Base-by-base conservation (phyloP, 2,888 invertebrate species). In the Dascillus cervinus region DNA sequence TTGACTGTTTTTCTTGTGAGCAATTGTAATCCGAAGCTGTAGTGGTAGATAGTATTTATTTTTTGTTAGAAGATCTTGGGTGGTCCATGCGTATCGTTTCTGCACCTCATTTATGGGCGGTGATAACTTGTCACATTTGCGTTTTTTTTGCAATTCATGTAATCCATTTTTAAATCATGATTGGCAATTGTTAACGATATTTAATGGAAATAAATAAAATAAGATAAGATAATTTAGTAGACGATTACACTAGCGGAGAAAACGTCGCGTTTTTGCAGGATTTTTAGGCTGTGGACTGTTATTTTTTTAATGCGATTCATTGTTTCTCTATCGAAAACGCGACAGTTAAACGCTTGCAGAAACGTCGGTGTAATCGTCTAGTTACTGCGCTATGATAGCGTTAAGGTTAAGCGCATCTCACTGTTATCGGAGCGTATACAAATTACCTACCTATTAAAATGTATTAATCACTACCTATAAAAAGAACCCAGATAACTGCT, bases 51-150 rank as follows among this genome's bases (percentile, higher is more conserved):
- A 28, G 20, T 13, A 20, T 28, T 28, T 28, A 20, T 28, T 28
- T 9, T 13, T 28, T 8, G 20, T 20, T 28, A 19, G 13, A 21
- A 20, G 8, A 4, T 28, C 12, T 19, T 19, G 28, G 9, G 19
- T 11, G 13, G 28, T 20, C 12, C 28, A 28, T 28, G 28, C 20
- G 13, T 28, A 28, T 21, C 28, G 28, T 28, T 28, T 28, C 21
- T 28, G 28, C 8, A 28, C 28, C 11, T 20, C 28, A 20, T 19
- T 28, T 12, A 11, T 11, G 8, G 28, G 28, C 19, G 28, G 28
- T 12, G 20, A n/a, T 19, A 20, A 12, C 8, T n/a, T 19, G 14
- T 28, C 28, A 2, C 9, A 3, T 28, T 28, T 28, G 20, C 28
- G 20, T 21, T 28, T 19, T 8, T 28, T 28, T 21, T 12, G 20